Evolutionary conservation across 2,888 invertebrate species (phyloP).

Genomic region (Callyntrura guangdongensis): DNA sequence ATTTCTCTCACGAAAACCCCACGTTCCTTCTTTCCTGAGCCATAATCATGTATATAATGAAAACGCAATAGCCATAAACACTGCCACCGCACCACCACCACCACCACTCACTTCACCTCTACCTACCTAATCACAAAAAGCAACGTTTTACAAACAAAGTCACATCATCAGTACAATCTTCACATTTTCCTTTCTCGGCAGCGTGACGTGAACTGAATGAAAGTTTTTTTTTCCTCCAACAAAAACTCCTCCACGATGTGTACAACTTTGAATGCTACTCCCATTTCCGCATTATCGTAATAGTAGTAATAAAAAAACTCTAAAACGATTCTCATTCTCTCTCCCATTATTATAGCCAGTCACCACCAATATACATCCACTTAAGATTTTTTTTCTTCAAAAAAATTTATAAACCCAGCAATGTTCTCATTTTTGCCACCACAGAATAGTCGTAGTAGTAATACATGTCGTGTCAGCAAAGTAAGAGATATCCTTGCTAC

Average conservation of each 20-base stretch:
- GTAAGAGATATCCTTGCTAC: too few relatives aligned
- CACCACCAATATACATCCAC: slow-evolving; percentile 39
- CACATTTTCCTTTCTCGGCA: background rate
- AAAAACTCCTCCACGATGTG: background rate
- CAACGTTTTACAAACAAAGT: slow-evolving; percentile 1
- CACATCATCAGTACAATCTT: background rate
- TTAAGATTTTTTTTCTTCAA: slow-evolving; percentile 4
- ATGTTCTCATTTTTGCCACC: background rate
- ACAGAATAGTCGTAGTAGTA: background rate
- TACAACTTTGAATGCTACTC: slow-evolving; percentile 20
- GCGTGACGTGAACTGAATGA: slow-evolving; percentile 17
- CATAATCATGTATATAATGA: too few relatives aligned
- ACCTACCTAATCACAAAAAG: background rate
- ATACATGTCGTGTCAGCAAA: background rate
- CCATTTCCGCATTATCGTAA: slow-evolving; percentile 36
- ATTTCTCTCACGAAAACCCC: too few relatives aligned
- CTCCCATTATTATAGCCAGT: background rate
- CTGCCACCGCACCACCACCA: background rate
- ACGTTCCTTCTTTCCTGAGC: too few relatives aligned
- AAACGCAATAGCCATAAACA: background rate
- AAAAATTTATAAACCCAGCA: background rate
- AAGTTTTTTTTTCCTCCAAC: background rate
- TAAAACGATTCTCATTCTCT: background rate
- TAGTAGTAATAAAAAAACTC: background rate
- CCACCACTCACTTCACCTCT: background rate